A percentile compares a stretch with the other conserved stretches of the same genome.
These are phyloP conservation scores for Apodemia duryi DNA, from an alignment of 2,888 invertebrate genomes.

Conservation along the genomic window DNA sequence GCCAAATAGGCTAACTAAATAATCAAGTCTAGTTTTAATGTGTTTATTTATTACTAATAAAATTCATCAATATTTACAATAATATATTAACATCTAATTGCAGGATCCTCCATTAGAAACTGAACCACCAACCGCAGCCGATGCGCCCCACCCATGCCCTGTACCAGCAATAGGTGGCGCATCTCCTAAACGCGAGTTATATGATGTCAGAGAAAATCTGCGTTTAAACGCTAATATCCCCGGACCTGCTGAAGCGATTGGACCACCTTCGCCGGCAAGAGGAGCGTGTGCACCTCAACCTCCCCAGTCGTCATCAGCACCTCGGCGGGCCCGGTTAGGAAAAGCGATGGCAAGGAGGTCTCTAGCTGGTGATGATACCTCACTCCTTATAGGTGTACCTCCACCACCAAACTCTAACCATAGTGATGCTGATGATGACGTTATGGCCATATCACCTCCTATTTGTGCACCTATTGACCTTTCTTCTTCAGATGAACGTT, in stretches of 20 bases:
- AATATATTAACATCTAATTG: slow-evolving; percentile 11
- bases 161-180: slow-evolving; percentile 66
- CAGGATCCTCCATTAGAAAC: slow-evolving; percentile 67
- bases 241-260: slow-evolving; percentile 61
- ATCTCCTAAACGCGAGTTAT: slow-evolving; percentile 65
- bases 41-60: no score
- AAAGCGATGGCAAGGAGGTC: slow-evolving; percentile 85
- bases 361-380: slow-evolving; percentile 75
- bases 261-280: slow-evolving; percentile 84
- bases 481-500: slow-evolving; percentile 69
- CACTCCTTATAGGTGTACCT: slow-evolving; percentile 60
- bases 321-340: slow-evolving; percentile 67
- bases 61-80: no score
- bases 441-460: slow-evolving; percentile 69
- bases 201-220: slow-evolving; percentile 59
- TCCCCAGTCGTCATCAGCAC: slow-evolving; percentile 54
- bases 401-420: slow-evolving; percentile 50
- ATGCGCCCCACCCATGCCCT: slow-evolving; percentile 60
- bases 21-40: no score
- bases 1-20: no score
- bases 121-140: slow-evolving; percentile 58
- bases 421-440: slow-evolving; percentile 74
- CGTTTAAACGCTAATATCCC: slow-evolving; percentile 57
- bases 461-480: slow-evolving; percentile 67
- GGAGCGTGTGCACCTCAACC: slow-evolving; percentile 83